These are phyloP conservation scores for Aphis craccivora DNA, from an alignment of 1,140 invertebrate species.

Conservation along the genomic window DNA sequence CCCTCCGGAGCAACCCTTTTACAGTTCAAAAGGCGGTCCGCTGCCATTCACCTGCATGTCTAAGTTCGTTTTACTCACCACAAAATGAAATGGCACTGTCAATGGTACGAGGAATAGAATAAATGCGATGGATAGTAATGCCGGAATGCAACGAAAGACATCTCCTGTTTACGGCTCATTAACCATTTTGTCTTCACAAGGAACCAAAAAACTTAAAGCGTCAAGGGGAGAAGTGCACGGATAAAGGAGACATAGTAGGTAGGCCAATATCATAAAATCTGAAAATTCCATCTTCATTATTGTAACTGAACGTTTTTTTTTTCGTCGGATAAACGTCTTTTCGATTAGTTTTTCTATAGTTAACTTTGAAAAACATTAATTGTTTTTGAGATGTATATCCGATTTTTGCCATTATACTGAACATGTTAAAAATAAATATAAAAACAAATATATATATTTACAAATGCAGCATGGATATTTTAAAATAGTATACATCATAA, in stretches of 20 bases:
- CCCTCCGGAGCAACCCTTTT: background rate
- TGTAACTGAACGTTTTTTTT: background rate
- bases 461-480: too few relatives aligned
- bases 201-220: background rate
- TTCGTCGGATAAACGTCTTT: background rate
- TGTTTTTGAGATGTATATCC: too few relatives aligned
- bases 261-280: background rate
- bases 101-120: background rate
- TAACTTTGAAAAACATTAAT: too few relatives aligned
- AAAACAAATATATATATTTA: too few relatives aligned
- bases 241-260: background rate
- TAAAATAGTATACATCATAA: too few relatives aligned
- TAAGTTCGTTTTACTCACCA: background rate
- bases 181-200: background rate
- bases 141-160: background rate
- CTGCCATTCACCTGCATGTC: background rate
- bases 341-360: too few relatives aligned
- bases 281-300: background rate
- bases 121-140: background rate
- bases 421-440: too few relatives aligned
- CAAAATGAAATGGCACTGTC: background rate
- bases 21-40: background rate
- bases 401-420: too few relatives aligned
- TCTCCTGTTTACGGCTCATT: slow-evolving; percentile 13
- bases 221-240: background rate